Percentiles rank a stretch among this genome's conserved stretches.
phyloP scores from a whole-genome alignment of 2,113 vertebrate genomes.

The Perca flavescens region DNA sequence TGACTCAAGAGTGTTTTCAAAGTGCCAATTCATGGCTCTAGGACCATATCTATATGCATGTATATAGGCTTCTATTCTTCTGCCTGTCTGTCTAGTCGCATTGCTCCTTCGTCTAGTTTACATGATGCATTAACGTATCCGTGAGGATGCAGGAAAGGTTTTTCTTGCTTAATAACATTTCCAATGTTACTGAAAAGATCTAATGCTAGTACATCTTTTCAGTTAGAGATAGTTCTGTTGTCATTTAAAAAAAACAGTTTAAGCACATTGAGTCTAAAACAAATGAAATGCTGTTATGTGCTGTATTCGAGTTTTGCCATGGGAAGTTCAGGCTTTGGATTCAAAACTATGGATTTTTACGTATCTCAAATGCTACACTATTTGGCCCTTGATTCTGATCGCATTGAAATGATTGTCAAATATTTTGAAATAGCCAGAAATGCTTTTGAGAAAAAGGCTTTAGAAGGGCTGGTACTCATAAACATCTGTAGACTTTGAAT shows the following conservation, averaged over 20 bases:
- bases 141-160: background rate
- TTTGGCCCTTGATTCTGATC: no score
- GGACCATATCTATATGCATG: background rate
- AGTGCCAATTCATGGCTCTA: background rate
- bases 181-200: no score
- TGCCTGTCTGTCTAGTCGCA: background rate
- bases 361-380: background rate
- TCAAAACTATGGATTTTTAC: background rate
- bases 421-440: background rate
- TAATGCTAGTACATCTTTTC: background rate
- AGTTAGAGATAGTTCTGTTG: background rate
- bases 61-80: background rate
- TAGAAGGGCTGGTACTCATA: background rate
- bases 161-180: accelerated
- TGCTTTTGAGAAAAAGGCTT: background rate
- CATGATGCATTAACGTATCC: background rate
- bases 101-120: background rate
- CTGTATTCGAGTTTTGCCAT: background rate
- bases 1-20: constrained; percentile 1
- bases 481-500: background rate
- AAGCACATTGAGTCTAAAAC: background rate
- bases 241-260: background rate
- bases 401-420: background rate
- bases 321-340: background rate
- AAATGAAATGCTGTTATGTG: background rate